These are phyloP conservation scores for Ormyrus thymus DNA, from an alignment of 2,888 invertebrate genomes.

Conservation along the genomic window DNA sequence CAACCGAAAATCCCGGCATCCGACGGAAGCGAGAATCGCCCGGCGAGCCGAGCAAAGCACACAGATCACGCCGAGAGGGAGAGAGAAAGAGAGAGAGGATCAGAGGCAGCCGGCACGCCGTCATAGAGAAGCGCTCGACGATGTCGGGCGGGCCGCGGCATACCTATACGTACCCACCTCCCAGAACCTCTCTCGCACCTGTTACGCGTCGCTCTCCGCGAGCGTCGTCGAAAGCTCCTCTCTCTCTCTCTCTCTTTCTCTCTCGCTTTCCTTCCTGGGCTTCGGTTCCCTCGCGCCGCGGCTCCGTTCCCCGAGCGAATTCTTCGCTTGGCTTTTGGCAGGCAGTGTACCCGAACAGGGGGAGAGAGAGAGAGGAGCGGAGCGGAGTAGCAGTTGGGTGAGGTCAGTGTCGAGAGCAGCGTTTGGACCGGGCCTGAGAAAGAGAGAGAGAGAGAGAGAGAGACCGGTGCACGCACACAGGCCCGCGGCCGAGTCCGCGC, in stretches of 20 bases:
- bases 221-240: conserved; percentile 20
- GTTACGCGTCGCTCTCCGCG: conserved; percentile 41
- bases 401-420: conserved; percentile 72
- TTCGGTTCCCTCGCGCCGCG: not conserved
- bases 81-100: too few relatives aligned
- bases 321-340: conserved; percentile 70
- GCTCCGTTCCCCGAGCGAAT: conserved; percentile 64
- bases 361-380: conserved; percentile 46
- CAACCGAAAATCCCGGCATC: too few relatives aligned
- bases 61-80: too few relatives aligned
- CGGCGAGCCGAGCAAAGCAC: too few relatives aligned
- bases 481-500: conserved; percentile 59
- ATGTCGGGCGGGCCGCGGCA: too few relatives aligned
- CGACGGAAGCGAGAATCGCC: too few relatives aligned
- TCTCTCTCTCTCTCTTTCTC: not conserved
- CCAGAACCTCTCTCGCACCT: conserved; percentile 56
- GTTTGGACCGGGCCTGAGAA: conserved; percentile 72
- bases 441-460: conserved; percentile 19
- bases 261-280: not conserved
- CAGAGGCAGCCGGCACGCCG: too few relatives aligned
- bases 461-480: not conserved
- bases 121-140: too few relatives aligned
- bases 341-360: conserved; percentile 68
- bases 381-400: conserved; percentile 69
- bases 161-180: too few relatives aligned